Base-by-base conservation (phyloP, 2,113 vertebrate genomes). In the Heliornis fulica region DNA sequence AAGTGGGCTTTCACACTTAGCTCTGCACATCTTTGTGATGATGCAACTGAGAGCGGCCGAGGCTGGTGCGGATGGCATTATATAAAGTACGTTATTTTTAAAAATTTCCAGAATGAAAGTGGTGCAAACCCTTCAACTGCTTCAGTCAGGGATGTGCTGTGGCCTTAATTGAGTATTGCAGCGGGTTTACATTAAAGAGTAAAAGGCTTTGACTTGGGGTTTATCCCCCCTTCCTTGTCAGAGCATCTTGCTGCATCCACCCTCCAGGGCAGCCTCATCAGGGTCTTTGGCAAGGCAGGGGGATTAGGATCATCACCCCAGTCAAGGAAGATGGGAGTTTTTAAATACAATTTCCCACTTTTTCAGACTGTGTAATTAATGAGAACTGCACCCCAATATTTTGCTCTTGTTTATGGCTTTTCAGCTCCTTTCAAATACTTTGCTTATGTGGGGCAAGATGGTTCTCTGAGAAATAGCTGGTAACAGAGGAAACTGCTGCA, bases 1-100 rank as follows among this genome's bases (percentile, higher is more conserved):
- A 91, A 94, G 92, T 94, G 85, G 92, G 94, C 57, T 96, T 96
- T 96, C 38, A 1, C 94, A 84, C 90, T 92, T 86, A 74, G 50
- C 68, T 92, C 87, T 88, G 89, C 79, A 66, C 84, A 83, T 90
- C 89, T 96, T 83, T 1, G 0, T 85, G 91, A 26, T 91, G 94
- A 87, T 71, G 87, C 84, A 94, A 80, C 66, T 20, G 54, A 83
- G 76, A 92, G 90, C 90, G 83, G 88, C 54, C 75, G 11, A 72
- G 88, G 71, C 90, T 94, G 83, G 59, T 92, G 82, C 36, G 1
- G 63, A 19, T 38, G 57, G 41, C 41, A 7, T 96, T 95, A 91
- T 65, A 79, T 93, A 90, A 97, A 92, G 20, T 45, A 38, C 2
- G 1, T 83, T 78, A 53, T 90, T 93, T 94, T 31, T 29, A 54